Evolutionary conservation across 1,140 invertebrate species (phyloP).

Genomic region (Laupala kohalensis): DNA sequence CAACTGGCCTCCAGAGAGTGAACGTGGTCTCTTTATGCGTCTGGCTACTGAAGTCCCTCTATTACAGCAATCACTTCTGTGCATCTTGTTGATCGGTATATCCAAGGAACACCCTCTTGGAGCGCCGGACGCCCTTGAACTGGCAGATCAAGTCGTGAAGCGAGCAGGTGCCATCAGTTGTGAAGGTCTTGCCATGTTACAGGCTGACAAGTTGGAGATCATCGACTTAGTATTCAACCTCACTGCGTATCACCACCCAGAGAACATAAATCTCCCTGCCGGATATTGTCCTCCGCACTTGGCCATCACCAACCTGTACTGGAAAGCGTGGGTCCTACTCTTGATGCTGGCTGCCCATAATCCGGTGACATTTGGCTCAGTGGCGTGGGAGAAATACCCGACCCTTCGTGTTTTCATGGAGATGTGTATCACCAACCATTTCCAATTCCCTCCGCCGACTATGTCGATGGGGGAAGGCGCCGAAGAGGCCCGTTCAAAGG

Average conservation of each 20-base stretch:
- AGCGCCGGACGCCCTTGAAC: constrained; percentile 69
- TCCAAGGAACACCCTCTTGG: constrained; percentile 72
- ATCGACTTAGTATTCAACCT: constrained; percentile 83
- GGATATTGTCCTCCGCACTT: constrained; percentile 77
- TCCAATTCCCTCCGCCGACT: constrained; percentile 63
- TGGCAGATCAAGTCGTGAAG: constrained; percentile 71
- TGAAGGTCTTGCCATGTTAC: constrained; percentile 33
- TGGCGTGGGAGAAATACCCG: constrained; percentile 84
- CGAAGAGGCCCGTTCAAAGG: constrained; percentile 45
- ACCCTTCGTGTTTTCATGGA: constrained; percentile 85
- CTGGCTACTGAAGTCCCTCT: constrained; percentile 79
- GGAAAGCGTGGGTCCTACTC: constrained; percentile 88
- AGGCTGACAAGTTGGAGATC: constrained; percentile 70
- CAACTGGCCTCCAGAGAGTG: constrained; percentile 86
- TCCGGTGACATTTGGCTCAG: constrained; percentile 69
- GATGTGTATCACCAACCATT: constrained; percentile 91
- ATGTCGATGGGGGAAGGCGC: constrained; percentile 41
- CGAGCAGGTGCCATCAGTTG: constrained; percentile 37
- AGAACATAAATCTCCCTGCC: constrained; percentile 75
- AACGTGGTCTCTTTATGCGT: constrained; percentile 62
- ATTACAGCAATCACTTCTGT: constrained; percentile 66
- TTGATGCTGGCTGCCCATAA: constrained; percentile 85
- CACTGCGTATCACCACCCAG: constrained; percentile 82
- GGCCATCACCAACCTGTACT: constrained; percentile 82
- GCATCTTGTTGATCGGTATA: constrained; percentile 68